Evolutionary conservation across 2,797 vertebrate genomes (phyloP).

Genomic region (Enteromius argenteus): DNA sequence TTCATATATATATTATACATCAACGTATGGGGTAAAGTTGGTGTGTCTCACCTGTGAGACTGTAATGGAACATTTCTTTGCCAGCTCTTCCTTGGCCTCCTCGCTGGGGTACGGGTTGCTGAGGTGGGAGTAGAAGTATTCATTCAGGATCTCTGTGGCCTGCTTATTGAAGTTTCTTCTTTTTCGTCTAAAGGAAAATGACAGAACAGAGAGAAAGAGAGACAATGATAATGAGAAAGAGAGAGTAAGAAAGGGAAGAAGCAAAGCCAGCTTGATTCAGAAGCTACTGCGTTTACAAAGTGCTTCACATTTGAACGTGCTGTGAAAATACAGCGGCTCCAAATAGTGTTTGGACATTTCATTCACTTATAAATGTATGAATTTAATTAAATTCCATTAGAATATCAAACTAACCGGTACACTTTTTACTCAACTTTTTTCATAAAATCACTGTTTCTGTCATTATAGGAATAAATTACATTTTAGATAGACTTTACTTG

Average conservation of each 20-base stretch:
- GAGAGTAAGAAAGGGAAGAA: constrained; percentile 17
- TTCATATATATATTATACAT: background rate
- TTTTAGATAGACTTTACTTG: background rate
- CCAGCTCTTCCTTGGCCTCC: constrained; percentile 93
- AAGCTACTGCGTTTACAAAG: constrained; percentile 3
- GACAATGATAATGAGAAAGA: constrained; percentile 7
- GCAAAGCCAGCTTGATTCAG: constrained; percentile 15
- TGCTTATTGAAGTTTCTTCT: constrained; percentile 94
- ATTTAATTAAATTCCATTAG: background rate
- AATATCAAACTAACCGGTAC: background rate
- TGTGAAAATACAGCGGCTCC: background rate
- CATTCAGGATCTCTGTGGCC: constrained; percentile 92
- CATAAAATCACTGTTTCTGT: background rate
- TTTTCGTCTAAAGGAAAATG: constrained; percentile 71
- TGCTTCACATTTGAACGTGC: background rate
- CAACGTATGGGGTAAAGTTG: background rate
- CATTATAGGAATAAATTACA: background rate
- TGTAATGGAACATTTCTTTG: constrained; percentile 92
- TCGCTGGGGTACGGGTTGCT: constrained; percentile 95
- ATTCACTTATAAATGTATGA: background rate
- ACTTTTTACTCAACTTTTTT: background rate
- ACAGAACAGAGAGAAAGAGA: background rate
- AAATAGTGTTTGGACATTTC: background rate
- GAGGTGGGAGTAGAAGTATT: constrained; percentile 95
- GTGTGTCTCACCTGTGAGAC: constrained; percentile 85